Percentiles rank a stretch among this genome's conserved stretches.
These are phyloP conservation scores for Astreopora myriophthalma DNA, from an alignment of 64 coral and sea anemone species.

Conservation along the genomic window DNA sequence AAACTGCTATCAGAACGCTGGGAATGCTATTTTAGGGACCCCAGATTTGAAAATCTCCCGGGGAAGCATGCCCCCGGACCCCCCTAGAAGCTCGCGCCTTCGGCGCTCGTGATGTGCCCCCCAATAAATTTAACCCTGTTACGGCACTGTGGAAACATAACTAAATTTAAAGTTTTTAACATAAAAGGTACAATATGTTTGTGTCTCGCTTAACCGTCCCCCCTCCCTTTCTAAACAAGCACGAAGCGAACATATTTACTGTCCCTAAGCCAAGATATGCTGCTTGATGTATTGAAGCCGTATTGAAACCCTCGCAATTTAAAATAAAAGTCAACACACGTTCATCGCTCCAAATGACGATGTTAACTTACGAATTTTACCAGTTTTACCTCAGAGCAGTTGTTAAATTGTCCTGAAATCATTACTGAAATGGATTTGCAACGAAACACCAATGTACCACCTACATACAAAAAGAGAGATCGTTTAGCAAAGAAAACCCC, in stretches of 20 bases:
- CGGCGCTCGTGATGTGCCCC: too few species aligned
- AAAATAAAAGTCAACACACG: too few species aligned
- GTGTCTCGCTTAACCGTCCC: too few species aligned
- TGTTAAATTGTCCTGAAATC: background rate
- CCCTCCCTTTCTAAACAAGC: background rate
- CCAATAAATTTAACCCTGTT: too few species aligned
- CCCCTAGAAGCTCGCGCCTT: too few species aligned
- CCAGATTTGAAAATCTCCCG: too few species aligned
- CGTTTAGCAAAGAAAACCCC: background rate
- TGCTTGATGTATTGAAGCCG: background rate
- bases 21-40: too few species aligned
- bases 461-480: background rate
- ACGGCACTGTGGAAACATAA: too few species aligned
- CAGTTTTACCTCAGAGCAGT: conserved; percentile 5
- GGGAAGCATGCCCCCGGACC: too few species aligned
- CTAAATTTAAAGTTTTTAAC: too few species aligned
- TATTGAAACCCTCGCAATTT: background rate
- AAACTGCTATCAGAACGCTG: too few species aligned
- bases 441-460: background rate
- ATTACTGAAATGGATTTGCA: background rate
- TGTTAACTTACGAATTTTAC: background rate
- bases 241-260: background rate
- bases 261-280: background rate
- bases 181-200: too few species aligned
- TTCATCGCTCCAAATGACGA: background rate